A percentile compares a stretch with the other conserved stretches of the same genome.
phyloP scores from a whole-genome alignment of 2,888 invertebrate species.

The Rhamphomyia laevipes region DNA sequence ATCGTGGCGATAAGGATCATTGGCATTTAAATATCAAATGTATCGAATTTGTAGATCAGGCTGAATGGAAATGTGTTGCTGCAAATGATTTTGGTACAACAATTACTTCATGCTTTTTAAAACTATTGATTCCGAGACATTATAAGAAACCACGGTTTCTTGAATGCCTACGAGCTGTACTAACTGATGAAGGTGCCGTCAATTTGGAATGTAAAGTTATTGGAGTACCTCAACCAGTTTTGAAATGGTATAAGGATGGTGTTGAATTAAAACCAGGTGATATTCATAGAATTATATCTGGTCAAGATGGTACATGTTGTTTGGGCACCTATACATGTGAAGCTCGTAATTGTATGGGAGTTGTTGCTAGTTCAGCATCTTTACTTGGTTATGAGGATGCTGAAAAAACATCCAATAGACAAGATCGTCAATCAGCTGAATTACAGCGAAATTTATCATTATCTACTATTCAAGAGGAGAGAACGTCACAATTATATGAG shows the following conservation, averaged over 20 bases:
- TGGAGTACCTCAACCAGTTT: constrained; percentile 77
- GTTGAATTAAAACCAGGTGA: constrained; percentile 81
- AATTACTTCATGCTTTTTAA: constrained; percentile 75
- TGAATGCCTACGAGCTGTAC: constrained; percentile 70
- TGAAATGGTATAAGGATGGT: constrained; percentile 90
- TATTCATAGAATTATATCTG: constrained; percentile 81
- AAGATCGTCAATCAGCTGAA: constrained; percentile 21
- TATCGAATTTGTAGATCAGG: constrained; percentile 74
- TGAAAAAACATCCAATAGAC: constrained; percentile 40
- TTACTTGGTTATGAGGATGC: constrained; percentile 76
- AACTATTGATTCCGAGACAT: constrained; percentile 73
- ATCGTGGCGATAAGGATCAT: constrained; percentile 55
- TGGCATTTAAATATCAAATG: constrained; percentile 61
- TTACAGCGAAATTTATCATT: constrained; percentile 65
- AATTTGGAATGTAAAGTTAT: constrained; percentile 89
- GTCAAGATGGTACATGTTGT: constrained; percentile 82
- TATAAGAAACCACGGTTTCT: constrained; percentile 80
- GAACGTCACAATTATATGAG: constrained; percentile 79
- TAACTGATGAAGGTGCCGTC: constrained; percentile 78
- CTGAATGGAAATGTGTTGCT: constrained; percentile 86
- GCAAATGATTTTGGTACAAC: constrained; percentile 83
- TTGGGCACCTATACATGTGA: constrained; percentile 85
- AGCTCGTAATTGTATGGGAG: constrained; percentile 84
- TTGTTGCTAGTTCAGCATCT: constrained; percentile 77
- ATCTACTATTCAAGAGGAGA: constrained; percentile 82